Evolutionary conservation across 2,888 invertebrate species (phyloP).

Genomic region (Eutolmus rufibarbis): DNA sequence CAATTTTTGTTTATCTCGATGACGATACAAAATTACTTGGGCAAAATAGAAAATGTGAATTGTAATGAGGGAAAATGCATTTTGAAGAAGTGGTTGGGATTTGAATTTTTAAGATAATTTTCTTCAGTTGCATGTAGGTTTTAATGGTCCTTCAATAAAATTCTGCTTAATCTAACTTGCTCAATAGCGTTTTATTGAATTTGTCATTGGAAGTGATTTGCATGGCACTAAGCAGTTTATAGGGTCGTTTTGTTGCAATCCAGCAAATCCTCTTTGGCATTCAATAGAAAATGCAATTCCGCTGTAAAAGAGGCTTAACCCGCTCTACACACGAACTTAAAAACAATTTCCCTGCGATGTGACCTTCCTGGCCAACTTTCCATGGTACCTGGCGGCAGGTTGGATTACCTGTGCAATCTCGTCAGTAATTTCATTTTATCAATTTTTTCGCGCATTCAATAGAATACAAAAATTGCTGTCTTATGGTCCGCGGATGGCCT

Average conservation of each 20-base stretch:
- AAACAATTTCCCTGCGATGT: neutral
- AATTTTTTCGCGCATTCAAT: neutral
- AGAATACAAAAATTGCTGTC: neutral
- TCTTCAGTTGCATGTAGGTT: neutral
- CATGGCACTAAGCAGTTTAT: neutral
- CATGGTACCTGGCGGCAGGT: neutral
- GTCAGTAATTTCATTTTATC: neutral
- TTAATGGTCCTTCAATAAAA: neutral
- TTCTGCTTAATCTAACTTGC: neutral
- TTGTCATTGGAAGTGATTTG: neutral
- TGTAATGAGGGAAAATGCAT: neutral
- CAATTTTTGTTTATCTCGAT: neutral
- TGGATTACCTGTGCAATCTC: neutral
- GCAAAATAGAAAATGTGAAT: neutral
- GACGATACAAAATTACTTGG: neutral
- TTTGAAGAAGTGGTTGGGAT: neutral
- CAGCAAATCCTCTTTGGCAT: neutral
- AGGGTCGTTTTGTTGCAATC: neutral
- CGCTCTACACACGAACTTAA: neutral
- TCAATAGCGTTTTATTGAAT: neutral
- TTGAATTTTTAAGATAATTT: neutral
- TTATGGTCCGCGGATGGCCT: neutral
- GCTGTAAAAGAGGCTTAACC: neutral
- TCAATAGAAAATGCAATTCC: neutral
- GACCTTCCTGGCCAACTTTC: neutral